These are phyloP conservation scores for Distichodus sexfasciatus DNA, from an alignment of 2,797 vertebrate species.

Conservation along the genomic window DNA sequence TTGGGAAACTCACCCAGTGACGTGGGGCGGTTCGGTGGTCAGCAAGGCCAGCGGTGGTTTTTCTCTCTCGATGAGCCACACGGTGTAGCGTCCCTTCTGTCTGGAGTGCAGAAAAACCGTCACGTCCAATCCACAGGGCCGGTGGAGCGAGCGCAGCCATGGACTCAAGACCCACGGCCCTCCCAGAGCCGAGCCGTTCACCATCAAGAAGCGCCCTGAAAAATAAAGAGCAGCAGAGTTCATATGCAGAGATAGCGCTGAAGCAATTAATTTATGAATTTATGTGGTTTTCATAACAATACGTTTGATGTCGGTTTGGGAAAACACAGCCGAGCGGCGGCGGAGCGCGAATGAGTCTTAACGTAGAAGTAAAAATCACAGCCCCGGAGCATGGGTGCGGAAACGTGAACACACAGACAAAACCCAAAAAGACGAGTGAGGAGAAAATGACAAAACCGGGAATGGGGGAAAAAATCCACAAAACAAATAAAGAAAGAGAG, in stretches of 20 bases:
- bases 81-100: conserved; percentile 73
- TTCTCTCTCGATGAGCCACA: conserved; percentile 75
- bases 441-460: conserved; percentile 26
- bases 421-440: conserved; percentile 32
- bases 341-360: no score
- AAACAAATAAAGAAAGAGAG: conserved; percentile 42
- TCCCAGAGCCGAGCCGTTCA: conserved; percentile 69
- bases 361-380: conserved; percentile 18
- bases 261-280: not conserved
- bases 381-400: not conserved
- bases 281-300: not conserved
- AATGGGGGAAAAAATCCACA: conserved; percentile 17
- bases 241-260: not conserved
- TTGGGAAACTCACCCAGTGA: conserved; percentile 71
- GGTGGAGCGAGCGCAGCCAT: conserved; percentile 67
- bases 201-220: conserved; percentile 73
- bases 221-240: conserved; percentile 8
- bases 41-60: conserved; percentile 68
- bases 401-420: conserved; percentile 21
- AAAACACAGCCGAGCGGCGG: not conserved
- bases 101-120: conserved; percentile 74
- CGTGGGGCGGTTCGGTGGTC: conserved; percentile 69
- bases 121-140: conserved; percentile 72
- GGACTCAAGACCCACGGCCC: conserved; percentile 79
- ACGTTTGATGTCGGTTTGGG: not conserved